Evolutionary conservation across 2,888 invertebrate species (phyloP).

Genomic region (Unio delphinus): DNA sequence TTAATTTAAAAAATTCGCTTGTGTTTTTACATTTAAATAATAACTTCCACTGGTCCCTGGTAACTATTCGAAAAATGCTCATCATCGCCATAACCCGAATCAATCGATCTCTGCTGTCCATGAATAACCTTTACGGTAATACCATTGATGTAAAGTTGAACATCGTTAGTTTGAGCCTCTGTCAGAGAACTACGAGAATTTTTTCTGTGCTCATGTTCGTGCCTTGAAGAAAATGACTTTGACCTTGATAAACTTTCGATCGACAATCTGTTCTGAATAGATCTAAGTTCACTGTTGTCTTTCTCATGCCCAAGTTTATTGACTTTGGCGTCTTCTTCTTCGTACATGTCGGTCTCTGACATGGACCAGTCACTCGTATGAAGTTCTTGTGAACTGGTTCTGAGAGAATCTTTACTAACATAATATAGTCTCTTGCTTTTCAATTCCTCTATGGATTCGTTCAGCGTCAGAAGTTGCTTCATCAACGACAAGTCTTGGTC

Average conservation of each 20-base stretch:
- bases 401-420: slow-evolving; percentile 45
- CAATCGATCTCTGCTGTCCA: slow-evolving; percentile 38
- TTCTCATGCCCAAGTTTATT: slow-evolving; percentile 5
- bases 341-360: slow-evolving; percentile 58
- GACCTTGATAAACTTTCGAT: no score
- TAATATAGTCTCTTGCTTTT: slow-evolving; percentile 50
- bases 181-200: neutral
- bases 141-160: slow-evolving; percentile 33
- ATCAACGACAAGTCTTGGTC: slow-evolving; percentile 66
- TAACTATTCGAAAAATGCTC: slow-evolving; percentile 9
- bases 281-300: no score
- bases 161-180: slow-evolving; percentile 16
- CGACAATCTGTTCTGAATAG: no score
- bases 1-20: no score
- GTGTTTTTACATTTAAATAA: slow-evolving; percentile 13
- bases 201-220: no score
- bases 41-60: slow-evolving; percentile 30
- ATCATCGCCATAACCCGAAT: slow-evolving; percentile 47
- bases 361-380: slow-evolving; percentile 50
- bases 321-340: slow-evolving; percentile 37
- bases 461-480: slow-evolving; percentile 65
- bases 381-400: slow-evolving; percentile 47
- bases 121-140: slow-evolving; percentile 29
- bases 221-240: no score
- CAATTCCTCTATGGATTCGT: slow-evolving; percentile 66